phyloP scores from a whole-genome alignment of 2,113 vertebrate species.

The Poicephalus gulielmi region DNA sequence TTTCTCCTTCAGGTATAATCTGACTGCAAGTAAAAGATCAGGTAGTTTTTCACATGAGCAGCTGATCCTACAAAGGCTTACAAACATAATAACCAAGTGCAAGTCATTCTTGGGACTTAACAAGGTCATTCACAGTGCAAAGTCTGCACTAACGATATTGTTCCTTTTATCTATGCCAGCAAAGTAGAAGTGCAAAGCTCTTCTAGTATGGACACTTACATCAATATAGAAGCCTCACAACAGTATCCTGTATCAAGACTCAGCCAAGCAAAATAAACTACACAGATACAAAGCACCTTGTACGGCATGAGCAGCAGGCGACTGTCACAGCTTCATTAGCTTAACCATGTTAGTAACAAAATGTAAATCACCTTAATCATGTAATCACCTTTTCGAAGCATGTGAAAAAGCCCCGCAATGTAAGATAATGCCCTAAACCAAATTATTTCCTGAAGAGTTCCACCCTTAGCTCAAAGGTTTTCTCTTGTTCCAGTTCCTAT shows the following conservation, averaged over 20 bases:
- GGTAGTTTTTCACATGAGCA: neutral
- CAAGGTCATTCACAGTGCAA: neutral
- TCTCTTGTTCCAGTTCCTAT: neutral
- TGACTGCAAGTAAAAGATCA: neutral
- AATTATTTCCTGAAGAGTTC: neutral
- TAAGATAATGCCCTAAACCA: neutral
- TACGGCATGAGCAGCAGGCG: neutral
- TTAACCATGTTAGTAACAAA: neutral
- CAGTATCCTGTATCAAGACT: rapidly evolving
- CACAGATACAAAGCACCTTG: neutral
- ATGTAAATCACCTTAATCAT: neutral
- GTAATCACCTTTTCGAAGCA: neutral
- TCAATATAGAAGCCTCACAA: neutral
- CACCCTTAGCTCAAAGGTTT: neutral
- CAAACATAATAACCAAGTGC: neutral
- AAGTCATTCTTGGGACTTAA: constrained; percentile 3
- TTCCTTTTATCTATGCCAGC: neutral
- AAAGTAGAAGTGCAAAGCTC: neutral
- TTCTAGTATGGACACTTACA: neutral
- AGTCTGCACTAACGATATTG: neutral
- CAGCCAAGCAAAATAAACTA: neutral
- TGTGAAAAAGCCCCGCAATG: rapidly evolving
- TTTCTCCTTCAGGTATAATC: neutral
- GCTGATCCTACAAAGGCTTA: neutral
- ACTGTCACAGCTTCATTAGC: neutral